Evolutionary conservation across 2,113 vertebrate genomes (phyloP).

Genomic region (Pycnonotus jocosus): DNA sequence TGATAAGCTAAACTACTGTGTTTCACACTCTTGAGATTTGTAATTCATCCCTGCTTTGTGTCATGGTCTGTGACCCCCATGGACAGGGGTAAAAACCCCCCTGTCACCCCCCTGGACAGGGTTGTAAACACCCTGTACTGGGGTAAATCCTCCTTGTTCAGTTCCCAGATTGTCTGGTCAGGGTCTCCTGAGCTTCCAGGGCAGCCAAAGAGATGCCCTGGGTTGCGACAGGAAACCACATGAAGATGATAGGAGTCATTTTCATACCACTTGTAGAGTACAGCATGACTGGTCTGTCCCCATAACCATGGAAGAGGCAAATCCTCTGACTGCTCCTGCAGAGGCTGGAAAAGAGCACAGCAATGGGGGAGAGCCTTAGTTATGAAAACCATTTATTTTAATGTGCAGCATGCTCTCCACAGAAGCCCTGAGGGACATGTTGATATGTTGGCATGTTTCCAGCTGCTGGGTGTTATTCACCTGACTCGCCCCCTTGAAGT

Average conservation of each 20-base stretch:
- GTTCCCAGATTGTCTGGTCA: too few relatives aligned
- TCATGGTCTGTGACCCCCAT: too few relatives aligned
- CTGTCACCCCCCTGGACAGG: too few relatives aligned
- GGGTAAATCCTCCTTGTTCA: too few relatives aligned
- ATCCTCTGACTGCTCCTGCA: background rate
- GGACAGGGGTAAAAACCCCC: too few relatives aligned
- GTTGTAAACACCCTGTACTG: too few relatives aligned
- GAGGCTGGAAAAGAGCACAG: background rate
- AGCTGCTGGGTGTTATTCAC: background rate
- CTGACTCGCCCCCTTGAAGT: background rate
- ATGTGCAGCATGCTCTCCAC: background rate
- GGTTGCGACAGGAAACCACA: too few relatives aligned
- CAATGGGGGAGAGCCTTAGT: background rate
- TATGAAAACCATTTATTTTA: background rate
- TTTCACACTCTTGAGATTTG: too few relatives aligned
- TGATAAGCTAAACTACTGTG: too few relatives aligned
- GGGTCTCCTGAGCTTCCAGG: too few relatives aligned
- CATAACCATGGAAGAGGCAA: background rate
- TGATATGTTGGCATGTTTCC: background rate
- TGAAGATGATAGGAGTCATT: background rate
- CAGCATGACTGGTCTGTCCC: background rate
- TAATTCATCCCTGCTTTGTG: too few relatives aligned
- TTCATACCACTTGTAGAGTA: background rate
- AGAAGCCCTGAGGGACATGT: accelerated
- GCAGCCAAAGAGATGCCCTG: too few relatives aligned